These are phyloP conservation scores for Oceanites oceanicus DNA, from an alignment of 2,113 vertebrate species.

Conservation along the genomic window DNA sequence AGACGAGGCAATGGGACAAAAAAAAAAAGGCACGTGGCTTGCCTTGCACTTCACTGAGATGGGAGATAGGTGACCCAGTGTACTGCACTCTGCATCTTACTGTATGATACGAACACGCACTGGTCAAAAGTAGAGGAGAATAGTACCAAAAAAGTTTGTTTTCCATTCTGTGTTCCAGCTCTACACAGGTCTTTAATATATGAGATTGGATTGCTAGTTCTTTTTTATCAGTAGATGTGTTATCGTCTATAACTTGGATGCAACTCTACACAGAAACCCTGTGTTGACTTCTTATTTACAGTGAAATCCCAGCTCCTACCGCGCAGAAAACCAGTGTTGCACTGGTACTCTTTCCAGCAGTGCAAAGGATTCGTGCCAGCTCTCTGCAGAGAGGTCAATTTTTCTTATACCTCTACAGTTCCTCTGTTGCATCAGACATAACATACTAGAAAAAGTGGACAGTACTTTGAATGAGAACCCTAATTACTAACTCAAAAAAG, in stretches of 20 bases:
- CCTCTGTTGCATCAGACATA: neutral
- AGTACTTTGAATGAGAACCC: neutral
- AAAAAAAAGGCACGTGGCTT: neutral
- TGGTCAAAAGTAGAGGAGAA: neutral
- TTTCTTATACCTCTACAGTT: neutral
- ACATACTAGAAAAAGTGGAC: neutral
- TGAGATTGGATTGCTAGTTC: neutral
- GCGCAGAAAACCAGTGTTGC: neutral
- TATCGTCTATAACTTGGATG: neutral
- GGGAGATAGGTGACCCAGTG: neutral
- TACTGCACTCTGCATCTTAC: neutral
- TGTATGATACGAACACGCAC: neutral
- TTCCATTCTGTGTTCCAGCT: neutral
- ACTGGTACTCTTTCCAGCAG: neutral
- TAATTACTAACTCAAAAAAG: neutral
- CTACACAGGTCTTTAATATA: neutral
- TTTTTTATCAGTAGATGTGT: neutral
- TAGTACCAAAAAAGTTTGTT: neutral
- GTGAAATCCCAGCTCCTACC: neutral
- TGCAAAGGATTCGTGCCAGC: neutral
- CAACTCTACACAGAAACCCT: neutral
- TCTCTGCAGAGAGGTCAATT: neutral
- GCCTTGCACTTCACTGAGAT: neutral
- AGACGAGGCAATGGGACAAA: neutral
- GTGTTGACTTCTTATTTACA: neutral